Conservation (phyloP, 2,797 vertebrate genomes). For the Sylvia borin region DNA sequence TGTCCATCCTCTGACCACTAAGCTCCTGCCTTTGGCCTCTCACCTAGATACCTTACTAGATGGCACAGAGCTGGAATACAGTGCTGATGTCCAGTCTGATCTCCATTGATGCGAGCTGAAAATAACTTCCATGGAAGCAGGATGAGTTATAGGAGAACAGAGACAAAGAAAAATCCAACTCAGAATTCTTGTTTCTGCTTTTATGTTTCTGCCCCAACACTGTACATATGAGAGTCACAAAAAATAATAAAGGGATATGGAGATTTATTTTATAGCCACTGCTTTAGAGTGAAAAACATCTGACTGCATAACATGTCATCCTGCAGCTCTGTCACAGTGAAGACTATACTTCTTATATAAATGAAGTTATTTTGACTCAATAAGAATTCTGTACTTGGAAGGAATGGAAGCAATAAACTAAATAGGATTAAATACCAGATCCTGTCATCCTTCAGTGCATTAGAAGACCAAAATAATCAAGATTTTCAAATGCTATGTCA, state of each 20-base stretch:
- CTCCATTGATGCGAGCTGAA: not conserved
- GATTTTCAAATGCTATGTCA: slow-evolving; percentile 14
- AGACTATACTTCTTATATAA: not conserved
- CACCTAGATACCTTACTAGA: not conserved
- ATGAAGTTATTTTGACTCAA: not conserved
- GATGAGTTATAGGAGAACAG: not conserved
- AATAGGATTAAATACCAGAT: slow-evolving; percentile 8
- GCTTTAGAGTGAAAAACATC: not conserved
- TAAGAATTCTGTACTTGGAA: not conserved
- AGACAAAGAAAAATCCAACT: not conserved
- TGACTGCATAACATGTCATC: not conserved
- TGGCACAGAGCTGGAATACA: not conserved
- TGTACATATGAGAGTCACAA: not conserved
- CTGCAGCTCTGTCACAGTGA: not conserved
- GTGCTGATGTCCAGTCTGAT: not conserved
- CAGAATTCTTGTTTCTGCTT: not conserved
- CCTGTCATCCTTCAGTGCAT: not conserved
- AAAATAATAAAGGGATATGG: not conserved
- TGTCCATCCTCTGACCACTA: not conserved
- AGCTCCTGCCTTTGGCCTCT: not conserved
- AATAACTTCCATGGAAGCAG: not conserved
- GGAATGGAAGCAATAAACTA: slow-evolving; percentile 33
- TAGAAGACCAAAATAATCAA: slow-evolving; percentile 38
- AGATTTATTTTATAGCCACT: not conserved
- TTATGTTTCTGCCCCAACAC: not conserved